Evolutionary conservation across 2,113 vertebrate genomes (phyloP), one percentile per base, ranked within the genome.

Genomic region (Mustelus asterias): DNA sequence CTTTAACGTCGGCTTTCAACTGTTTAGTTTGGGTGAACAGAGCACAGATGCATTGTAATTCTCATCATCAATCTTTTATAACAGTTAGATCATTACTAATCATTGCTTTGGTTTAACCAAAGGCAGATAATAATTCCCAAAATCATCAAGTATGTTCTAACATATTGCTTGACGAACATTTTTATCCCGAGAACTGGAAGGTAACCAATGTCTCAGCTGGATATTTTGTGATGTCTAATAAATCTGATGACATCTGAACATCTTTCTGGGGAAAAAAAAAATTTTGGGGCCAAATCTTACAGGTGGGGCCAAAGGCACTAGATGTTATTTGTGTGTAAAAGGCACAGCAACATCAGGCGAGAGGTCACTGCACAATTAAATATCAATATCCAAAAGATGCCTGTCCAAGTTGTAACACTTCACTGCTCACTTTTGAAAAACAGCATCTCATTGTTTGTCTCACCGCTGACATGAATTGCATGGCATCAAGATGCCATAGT

Each of bases 91-190:
- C 44, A 48, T 72, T 72, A 14, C 13, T 20, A 70, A 29, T n/a
- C 29, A 72, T 95, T 95, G 37, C 37, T 95, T 69, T 72, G 41
- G 65, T 95, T 14, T 72, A 72, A 44, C 37, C 24, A 72, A 41
- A 70, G 24, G 69, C 65, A 70, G 93, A 72, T 72, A 26, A 44
- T 95, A 72, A 95, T 95, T 95, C 67, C 67, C 37, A 44, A 70
- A 41, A 6, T 37, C 60, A 33, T 92, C 60, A 14, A 26, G 65
- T 48, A 13, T 72, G n/a, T 44, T 95, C 22, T 95, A 70, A 94
- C 41, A 10, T 44, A 70, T 67, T 20, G 63, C 5, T 65, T 93
- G 29, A 20, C 37, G 0, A 33, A 37, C 48, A 95, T 29, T 72
- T 76, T 41, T 72, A 29, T 44, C n/a, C 41, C 54, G 22, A 54